Conservation (phyloP, 2,888 invertebrate species). For the Tridacna gigas region DNA sequence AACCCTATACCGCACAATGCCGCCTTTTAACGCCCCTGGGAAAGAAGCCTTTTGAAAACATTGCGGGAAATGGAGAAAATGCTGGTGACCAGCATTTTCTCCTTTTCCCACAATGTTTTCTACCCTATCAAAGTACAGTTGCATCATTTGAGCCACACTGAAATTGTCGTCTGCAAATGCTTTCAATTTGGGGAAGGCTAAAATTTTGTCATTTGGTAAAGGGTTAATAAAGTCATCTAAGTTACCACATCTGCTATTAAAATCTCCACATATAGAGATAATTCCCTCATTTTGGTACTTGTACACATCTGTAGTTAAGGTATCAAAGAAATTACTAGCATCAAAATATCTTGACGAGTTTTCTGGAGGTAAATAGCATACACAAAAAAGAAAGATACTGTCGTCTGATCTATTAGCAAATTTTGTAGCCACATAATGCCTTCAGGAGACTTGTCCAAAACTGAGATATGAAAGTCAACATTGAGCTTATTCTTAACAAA, state of each 20-base stretch:
- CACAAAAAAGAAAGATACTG: not conserved
- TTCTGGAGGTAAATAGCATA: conserved; percentile 11
- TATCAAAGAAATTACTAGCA: conserved; percentile 31
- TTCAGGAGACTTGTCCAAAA: not conserved
- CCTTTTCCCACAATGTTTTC: no score
- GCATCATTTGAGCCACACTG: no score
- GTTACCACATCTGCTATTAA: conserved; percentile 39
- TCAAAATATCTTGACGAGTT: conserved; percentile 32
- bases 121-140: no score
- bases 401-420: not conserved
- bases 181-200: no score
- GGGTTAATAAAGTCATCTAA: conserved; percentile 32
- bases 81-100: no score
- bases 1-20: no score
- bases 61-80: no score
- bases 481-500: conserved; percentile 20
- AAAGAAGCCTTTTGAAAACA: no score
- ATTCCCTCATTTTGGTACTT: conserved; percentile 21
- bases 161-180: no score
- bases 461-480: not conserved
- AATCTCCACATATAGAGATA: conserved; percentile 47
- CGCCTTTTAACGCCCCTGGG: no score
- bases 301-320: conserved; percentile 28
- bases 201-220: no score
- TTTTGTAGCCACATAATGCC: conserved; percentile 8